These are phyloP conservation scores for Cylloceria caligata DNA, from an alignment of 2,888 invertebrate genomes.

Conservation along the genomic window DNA sequence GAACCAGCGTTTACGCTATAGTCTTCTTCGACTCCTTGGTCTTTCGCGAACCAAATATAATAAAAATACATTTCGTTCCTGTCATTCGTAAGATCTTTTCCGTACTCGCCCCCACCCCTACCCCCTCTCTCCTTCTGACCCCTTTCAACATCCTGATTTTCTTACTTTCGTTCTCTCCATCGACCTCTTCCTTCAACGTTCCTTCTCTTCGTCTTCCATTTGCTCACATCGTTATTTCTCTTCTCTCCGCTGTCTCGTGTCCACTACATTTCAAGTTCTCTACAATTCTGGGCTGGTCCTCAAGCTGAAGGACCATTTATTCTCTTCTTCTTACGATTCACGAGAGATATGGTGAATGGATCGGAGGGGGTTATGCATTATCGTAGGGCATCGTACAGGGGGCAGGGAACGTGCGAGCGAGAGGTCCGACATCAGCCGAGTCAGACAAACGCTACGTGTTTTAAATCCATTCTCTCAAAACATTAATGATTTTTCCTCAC, in stretches of 20 bases:
- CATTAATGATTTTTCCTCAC: no score
- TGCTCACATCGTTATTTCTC: background rate
- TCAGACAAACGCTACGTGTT: no score
- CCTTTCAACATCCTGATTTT: constrained; percentile 22
- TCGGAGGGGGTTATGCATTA: no score
- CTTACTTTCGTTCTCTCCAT: constrained; percentile 5
- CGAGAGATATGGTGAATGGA: no score
- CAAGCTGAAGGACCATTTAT: constrained; percentile 43
- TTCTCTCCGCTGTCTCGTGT: constrained; percentile 19
- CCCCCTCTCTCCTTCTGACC: background rate
- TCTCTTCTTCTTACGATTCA: constrained; percentile 34
- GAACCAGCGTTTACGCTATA: background rate
- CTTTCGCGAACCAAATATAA: constrained; percentile 5
- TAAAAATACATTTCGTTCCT: constrained; percentile 49
- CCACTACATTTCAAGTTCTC: constrained; percentile 10
- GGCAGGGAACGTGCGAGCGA: no score
- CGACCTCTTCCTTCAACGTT: constrained; percentile 28
- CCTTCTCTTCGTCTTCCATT: constrained; percentile 22
- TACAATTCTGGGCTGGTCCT: constrained; percentile 33
- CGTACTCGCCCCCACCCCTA: background rate
- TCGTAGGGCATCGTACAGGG: no score
- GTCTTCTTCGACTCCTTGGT: constrained; percentile 1
- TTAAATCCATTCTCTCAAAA: no score
- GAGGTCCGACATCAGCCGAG: no score
- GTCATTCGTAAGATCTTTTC: constrained; percentile 59